phyloP scores from a whole-genome alignment of 2,113 vertebrate genomes.

The Alectura lathami region DNA sequence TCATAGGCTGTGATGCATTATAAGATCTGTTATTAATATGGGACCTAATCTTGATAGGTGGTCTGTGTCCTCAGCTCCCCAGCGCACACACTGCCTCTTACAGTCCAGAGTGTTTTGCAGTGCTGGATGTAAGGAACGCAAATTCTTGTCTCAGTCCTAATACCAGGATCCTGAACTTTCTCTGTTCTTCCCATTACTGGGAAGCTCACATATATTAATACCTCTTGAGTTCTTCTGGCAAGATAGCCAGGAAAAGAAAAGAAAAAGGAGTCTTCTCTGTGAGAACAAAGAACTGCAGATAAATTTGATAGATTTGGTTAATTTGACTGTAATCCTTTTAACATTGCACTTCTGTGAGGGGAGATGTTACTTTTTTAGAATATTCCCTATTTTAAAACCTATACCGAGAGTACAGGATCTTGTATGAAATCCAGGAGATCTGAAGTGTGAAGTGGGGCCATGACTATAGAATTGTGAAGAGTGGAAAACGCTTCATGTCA shows the following conservation, averaged over 20 bases:
- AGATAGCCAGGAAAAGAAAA: not conserved
- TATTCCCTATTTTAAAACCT: not conserved
- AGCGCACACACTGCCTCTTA: not conserved
- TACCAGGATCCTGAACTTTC: not conserved
- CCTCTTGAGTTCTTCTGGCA: not conserved
- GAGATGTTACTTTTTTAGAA: not conserved
- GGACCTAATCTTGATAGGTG: not conserved
- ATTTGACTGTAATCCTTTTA: not conserved
- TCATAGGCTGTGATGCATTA: not conserved
- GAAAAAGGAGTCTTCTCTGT: not conserved
- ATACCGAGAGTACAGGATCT: not conserved
- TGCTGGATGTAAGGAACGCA: not conserved
- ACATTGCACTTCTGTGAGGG: not conserved
- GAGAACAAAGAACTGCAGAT: not conserved
- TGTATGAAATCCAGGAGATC: accelerated
- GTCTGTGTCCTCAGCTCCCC: not conserved
- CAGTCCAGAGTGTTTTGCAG: not conserved
- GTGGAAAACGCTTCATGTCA: not conserved
- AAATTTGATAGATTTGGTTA: not conserved
- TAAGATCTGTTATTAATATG: not conserved
- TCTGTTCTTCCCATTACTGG: not conserved
- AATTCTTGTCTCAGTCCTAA: not conserved
- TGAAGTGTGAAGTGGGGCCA: accelerated
- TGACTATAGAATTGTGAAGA: not conserved
- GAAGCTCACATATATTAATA: not conserved